Percentiles rank a stretch among this genome's conserved stretches.
These are phyloP conservation scores for Cataglyphis altisquamis DNA, from an alignment of 2,888 invertebrate species.

Conservation along the genomic window DNA sequence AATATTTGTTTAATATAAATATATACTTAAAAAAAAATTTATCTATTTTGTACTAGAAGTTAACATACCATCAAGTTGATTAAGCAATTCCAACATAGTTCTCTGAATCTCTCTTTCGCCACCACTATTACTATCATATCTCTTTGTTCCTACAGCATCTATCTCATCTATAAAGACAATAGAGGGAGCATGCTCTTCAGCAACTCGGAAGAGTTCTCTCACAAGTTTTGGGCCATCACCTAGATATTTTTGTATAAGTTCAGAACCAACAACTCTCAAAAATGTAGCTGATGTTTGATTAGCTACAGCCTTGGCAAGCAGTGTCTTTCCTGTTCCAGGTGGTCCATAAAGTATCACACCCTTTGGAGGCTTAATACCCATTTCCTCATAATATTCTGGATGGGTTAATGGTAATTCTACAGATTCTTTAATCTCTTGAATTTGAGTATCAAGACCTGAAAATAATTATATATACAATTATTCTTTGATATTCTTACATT, in stretches of 20 bases:
- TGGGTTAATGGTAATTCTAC: constrained; percentile 99
- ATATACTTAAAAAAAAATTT: constrained; percentile 1
- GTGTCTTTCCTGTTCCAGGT: constrained; percentile 99
- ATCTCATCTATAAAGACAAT: constrained; percentile 99
- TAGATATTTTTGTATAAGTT: constrained; percentile 99
- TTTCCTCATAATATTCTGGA: constrained; percentile 99
- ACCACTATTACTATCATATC: constrained; percentile 99
- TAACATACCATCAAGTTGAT: constrained; percentile 97
- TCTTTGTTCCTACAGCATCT: constrained; percentile 99
- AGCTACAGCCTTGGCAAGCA: constrained; percentile 99
- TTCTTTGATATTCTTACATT: background rate
- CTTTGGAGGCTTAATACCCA: constrained; percentile 99
- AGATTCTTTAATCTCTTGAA: constrained; percentile 99
- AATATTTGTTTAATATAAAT: background rate
- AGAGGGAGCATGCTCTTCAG: constrained; percentile 99
- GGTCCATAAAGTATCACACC: constrained; percentile 99
- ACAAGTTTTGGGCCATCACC: constrained; percentile 99
- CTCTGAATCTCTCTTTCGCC: constrained; percentile 99
- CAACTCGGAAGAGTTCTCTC: constrained; percentile 98
- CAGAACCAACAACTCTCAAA: constrained; percentile 99
- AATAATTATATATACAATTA: background rate
- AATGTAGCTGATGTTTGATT: constrained; percentile 99
- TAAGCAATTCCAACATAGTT: constrained; percentile 99
- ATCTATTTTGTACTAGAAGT: constrained; percentile 13
- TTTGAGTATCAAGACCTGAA: constrained; percentile 95